Evolutionary conservation across 2,888 invertebrate species (phyloP).

Genomic region (Nephrocerus scutellatus): DNA sequence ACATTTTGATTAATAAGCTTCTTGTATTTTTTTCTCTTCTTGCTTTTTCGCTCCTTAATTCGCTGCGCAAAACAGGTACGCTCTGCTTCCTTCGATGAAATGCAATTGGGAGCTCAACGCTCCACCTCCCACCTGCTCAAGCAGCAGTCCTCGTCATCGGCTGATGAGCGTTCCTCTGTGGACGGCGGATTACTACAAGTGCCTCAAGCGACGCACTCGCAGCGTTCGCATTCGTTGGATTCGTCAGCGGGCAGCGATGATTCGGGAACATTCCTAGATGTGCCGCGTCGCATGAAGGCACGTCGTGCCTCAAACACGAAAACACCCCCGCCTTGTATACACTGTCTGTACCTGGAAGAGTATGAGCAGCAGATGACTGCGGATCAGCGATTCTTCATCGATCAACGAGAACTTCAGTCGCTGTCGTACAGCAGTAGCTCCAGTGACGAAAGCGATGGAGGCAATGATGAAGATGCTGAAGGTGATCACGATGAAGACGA

Average conservation of each 20-base stretch:
- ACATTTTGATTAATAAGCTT: too few relatives aligned
- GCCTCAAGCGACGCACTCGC: conserved; percentile 57
- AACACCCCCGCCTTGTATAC: conserved; percentile 64
- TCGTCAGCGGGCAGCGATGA: conserved; percentile 61
- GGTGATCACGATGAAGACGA: conserved; percentile 41
- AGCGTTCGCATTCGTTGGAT: conserved; percentile 74
- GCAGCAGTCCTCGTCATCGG: conserved; percentile 40
- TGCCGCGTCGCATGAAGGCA: conserved; percentile 58
- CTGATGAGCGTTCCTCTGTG: conserved; percentile 44
- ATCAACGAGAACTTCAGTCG: conserved; percentile 41
- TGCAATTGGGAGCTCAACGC: conserved; percentile 70
- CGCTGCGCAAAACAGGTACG: too few relatives aligned
- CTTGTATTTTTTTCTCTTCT: conserved; percentile 1
- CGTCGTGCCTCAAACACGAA: conserved; percentile 60
- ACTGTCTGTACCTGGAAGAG: conserved; percentile 70
- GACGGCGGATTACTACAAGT: conserved; percentile 54
- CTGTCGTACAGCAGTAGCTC: conserved; percentile 51
- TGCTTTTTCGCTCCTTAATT: conserved; percentile 7
- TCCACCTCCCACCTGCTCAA: conserved; percentile 35
- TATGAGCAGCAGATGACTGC: conserved; percentile 55
- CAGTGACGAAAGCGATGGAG: conserved; percentile 49
- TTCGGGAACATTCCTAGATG: conserved; percentile 55
- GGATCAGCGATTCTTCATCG: conserved; percentile 42
- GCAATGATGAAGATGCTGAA: conserved; percentile 36
- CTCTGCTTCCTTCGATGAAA: conserved; percentile 85